These are phyloP conservation scores for Enteromius mattozi DNA, from an alignment of 2,797 vertebrate genomes.

Conservation along the genomic window DNA sequence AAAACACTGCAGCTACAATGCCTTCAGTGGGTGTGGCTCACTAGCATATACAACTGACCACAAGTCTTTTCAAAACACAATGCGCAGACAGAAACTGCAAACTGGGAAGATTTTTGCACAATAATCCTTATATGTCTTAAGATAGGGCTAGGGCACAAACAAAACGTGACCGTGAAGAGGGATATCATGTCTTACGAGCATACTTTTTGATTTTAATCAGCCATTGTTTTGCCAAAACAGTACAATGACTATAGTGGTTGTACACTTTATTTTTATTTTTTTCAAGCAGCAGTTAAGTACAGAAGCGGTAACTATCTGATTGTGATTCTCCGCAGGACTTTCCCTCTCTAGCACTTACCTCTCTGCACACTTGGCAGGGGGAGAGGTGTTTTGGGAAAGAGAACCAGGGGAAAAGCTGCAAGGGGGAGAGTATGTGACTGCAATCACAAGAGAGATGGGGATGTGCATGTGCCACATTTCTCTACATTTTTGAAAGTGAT, in stretches of 20 bases:
- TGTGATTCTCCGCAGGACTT: conserved; percentile 78
- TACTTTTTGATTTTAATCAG: neutral
- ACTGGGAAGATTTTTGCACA: neutral
- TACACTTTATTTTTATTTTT: neutral
- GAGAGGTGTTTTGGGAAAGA: conserved; percentile 68
- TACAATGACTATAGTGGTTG: neutral
- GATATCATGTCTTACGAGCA: neutral
- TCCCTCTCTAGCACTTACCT: conserved; percentile 74
- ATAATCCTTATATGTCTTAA: neutral
- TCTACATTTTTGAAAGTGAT: conserved; percentile 61
- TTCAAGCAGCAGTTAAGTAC: conserved; percentile 14
- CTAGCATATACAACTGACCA: conserved; percentile 36
- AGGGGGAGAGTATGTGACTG: conserved; percentile 77
- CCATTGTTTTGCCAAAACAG: neutral
- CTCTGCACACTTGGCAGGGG: conserved; percentile 76
- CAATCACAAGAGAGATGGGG: conserved; percentile 75
- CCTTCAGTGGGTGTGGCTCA: conserved; percentile 37
- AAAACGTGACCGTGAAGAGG: neutral
- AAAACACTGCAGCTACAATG: conserved; percentile 38
- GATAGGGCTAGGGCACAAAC: neutral
- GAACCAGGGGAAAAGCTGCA: conserved; percentile 52
- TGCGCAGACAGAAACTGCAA: neutral
- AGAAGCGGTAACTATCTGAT: conserved; percentile 68
- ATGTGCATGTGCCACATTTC: conserved; percentile 65
- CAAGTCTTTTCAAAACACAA: conserved; percentile 29